Base-by-base conservation (phyloP, 2,113 vertebrate genomes). In the Macrotis lagotis region DNA sequence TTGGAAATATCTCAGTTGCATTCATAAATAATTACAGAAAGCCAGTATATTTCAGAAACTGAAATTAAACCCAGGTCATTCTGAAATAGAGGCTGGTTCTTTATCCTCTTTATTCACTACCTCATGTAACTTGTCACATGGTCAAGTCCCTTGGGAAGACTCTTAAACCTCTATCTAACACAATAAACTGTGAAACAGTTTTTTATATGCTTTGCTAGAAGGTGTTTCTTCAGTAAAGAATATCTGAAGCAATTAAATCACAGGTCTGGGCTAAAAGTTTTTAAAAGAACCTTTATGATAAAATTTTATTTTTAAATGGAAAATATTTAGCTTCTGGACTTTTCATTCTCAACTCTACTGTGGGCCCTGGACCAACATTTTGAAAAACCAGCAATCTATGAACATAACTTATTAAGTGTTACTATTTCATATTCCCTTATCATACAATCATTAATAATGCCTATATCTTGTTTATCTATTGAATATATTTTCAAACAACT, bases 341-440 rank as follows among this genome's bases (percentile, higher is more conserved):
- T 95, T 92, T 89, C 94, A 48, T 96, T 96, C 95, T 96, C 19
- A 74, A 66, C 44, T 93, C 95, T 91, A n/a, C 51, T 11, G n/a
- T 96, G 94, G 88, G 51, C 50, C 49, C 14, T 0, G 0, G 94
- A 97, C 96, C 48, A 94, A 2, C 47, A 90, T 93, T 93, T 97
- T 51, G n/a, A 44, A 92, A 94, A 94, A 44, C 10, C 3, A 95
- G 11, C 93, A 48, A 91, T 51, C 25, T 28, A 44, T 89, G 11
- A 91, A 88, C 52, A 90, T 88, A 94, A 92, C 88, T 74, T 93
- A 88, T 66, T 31, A 90, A 48, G 91, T 49, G 3, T 91, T 90
- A 95, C 48, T 52, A 25, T 91, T 89, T 24, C 83, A 28, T 66
- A 25, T 48, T 12, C 8, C 37, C 37, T 74, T 74, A 7, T 74